These are phyloP conservation scores for Pemphredon lugubris DNA, from an alignment of 2,888 invertebrate species.

Conservation along the genomic window DNA sequence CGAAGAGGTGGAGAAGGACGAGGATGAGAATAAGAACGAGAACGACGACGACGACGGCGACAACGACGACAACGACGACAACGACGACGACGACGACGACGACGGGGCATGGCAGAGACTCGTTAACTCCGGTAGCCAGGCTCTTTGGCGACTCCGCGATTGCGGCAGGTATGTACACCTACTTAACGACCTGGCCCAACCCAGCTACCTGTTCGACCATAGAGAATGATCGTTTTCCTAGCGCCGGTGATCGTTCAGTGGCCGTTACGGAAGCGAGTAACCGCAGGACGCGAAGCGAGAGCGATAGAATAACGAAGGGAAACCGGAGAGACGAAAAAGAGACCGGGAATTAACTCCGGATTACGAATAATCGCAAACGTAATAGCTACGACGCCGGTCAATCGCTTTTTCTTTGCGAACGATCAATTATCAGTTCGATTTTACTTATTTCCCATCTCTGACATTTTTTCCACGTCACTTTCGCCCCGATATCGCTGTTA, in stretches of 20 bases:
- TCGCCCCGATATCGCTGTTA: too few species aligned
- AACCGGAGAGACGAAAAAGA: slow-evolving; percentile 9
- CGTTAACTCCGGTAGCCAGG: slow-evolving; percentile 68
- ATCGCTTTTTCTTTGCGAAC: not conserved
- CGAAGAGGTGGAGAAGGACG: slow-evolving; percentile 29
- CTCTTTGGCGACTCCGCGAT: slow-evolving; percentile 66
- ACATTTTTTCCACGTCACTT: too few species aligned
- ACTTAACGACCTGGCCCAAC: slow-evolving; percentile 66
- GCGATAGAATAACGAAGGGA: slow-evolving; percentile 18
- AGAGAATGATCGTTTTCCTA: slow-evolving; percentile 69
- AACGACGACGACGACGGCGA: slow-evolving; percentile 35
- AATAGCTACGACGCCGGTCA: not conserved
- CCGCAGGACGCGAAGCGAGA: slow-evolving; percentile 35
- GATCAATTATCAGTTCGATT: too few species aligned
- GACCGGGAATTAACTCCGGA: slow-evolving; percentile 16
- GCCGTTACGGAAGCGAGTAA: slow-evolving; percentile 54
- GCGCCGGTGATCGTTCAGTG: slow-evolving; percentile 62
- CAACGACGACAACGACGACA: slow-evolving; percentile 21
- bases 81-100: slow-evolving; percentile 32
- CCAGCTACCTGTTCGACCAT: slow-evolving; percentile 69
- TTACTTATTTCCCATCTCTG: too few species aligned
- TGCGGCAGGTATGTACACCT: slow-evolving; percentile 67
- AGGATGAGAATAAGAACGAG: slow-evolving; percentile 11
- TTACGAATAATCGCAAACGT: slow-evolving; percentile 9
- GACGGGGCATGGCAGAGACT: slow-evolving; percentile 39